Evolutionary conservation across 2,113 vertebrate species (phyloP).

Genomic region (Melanerpes aurifrons): DNA sequence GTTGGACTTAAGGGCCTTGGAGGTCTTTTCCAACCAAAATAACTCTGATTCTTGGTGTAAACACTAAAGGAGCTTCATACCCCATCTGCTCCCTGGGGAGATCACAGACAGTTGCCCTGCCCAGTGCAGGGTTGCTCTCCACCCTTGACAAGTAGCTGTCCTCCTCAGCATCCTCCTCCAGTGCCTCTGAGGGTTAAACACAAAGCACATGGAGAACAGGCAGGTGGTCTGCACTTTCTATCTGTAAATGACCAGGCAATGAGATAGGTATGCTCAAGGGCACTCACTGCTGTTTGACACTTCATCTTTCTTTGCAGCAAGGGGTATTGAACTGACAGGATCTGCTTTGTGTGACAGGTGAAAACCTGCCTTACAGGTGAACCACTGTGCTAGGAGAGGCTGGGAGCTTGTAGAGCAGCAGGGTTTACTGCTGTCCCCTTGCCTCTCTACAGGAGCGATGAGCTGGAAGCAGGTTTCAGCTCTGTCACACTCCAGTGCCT

Average conservation of each 20-base stretch:
- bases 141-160: background rate
- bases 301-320: background rate
- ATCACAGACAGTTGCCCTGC: fast-evolving
- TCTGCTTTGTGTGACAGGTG: background rate
- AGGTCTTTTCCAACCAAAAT: too few species aligned
- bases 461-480: background rate
- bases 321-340: background rate
- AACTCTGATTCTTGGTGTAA: background rate
- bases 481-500: fast-evolving
- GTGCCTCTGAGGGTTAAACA: background rate
- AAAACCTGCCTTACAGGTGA: background rate
- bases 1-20: too few species aligned
- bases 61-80: background rate
- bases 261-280: fast-evolving
- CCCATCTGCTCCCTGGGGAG: background rate
- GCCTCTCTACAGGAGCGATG: background rate
- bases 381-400: background rate
- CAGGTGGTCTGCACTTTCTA: background rate
- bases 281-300: background rate
- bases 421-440: background rate
- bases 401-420: fast-evolving
- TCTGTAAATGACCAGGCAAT: background rate
- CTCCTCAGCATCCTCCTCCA: background rate
- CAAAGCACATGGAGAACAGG: background rate
- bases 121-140: background rate